Evolutionary conservation across 2,113 vertebrate genomes (phyloP), one percentile per base, ranked within the genome.

Genomic region (Pterocles orientalis): DNA sequence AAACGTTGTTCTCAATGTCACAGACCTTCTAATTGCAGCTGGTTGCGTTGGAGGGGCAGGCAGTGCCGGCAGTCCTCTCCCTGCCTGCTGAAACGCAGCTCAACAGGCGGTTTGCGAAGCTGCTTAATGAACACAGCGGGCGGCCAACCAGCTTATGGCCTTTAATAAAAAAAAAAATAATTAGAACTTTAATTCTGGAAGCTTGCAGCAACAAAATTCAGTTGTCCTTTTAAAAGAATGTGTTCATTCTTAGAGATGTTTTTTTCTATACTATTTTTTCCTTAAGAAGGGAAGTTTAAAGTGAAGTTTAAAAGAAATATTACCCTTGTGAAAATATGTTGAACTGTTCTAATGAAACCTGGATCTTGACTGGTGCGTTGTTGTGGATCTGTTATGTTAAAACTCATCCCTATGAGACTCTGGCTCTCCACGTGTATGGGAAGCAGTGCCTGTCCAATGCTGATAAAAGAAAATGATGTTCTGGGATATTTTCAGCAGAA

Each of bases 21-120:
- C 7, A 5, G 34, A 62, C 10, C 8, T 23, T 62, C 69, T 18
- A 45, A 33, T 61, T 43, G 39, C 6, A 6, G 10, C 33, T 4
- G 8, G 24, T 65, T 51, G 43, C 0, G 2, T 39, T 12, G 47
- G 29, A 6, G 61, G 39, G 54, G 54, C 33, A 25, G 48, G 75
- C 14, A 17, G 29, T 23, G 61, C 25, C 0, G 3, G n/a, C 29
- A 20, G 20, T 31, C 20, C 18, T 50, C 29, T 9, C 18, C 1
- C 18, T 48, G 48, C 34, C 61, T 23, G 54, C 28, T 26, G 53
- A 53, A 41, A 41, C 5, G 14, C 24, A 18, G 47, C 54, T 50
- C 54, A 23, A 3, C 47, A 17, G 48, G 41, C 68, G 31, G 39
- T 26, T 61, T 60, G 60, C 29, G 87, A 75, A 62, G 62, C 68